phyloP scores from a whole-genome alignment of 2,113 vertebrate genomes.

The Pipra filicauda region DNA sequence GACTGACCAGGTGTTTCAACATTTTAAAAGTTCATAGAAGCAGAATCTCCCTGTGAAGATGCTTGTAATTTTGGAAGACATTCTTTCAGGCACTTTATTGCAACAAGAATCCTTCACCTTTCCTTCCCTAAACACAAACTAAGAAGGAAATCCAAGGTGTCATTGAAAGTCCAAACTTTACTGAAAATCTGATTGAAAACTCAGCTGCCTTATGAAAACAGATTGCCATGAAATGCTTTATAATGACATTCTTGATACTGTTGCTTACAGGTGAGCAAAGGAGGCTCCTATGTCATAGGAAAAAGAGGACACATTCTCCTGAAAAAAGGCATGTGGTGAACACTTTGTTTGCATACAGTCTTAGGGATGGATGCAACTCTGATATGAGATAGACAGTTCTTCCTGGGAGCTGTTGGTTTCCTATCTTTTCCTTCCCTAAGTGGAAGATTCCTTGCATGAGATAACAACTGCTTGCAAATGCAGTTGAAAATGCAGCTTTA shows the following conservation, averaged over 20 bases:
- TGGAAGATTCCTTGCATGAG: background rate
- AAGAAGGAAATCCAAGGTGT: background rate
- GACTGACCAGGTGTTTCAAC: background rate
- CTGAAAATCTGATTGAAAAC: background rate
- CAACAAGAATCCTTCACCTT: background rate
- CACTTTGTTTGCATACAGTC: background rate
- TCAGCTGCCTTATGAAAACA: background rate
- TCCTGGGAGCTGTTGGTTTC: background rate
- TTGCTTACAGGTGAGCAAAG: background rate
- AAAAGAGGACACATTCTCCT: background rate
- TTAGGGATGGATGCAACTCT: background rate
- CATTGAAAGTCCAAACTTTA: background rate
- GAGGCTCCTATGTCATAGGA: background rate
- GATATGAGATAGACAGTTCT: background rate
- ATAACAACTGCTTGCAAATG: background rate
- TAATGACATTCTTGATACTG: background rate
- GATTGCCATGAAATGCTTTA: background rate
- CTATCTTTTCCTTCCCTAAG: background rate
- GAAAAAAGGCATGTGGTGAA: background rate
- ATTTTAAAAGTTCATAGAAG: background rate
- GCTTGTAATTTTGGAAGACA: background rate
- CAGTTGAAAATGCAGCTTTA: background rate
- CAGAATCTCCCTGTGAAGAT: background rate
- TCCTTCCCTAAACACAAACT: background rate
- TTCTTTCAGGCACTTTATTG: background rate